Evolutionary conservation across 2,113 vertebrate genomes (phyloP).

Genomic region (Camelus dromedarius): DNA sequence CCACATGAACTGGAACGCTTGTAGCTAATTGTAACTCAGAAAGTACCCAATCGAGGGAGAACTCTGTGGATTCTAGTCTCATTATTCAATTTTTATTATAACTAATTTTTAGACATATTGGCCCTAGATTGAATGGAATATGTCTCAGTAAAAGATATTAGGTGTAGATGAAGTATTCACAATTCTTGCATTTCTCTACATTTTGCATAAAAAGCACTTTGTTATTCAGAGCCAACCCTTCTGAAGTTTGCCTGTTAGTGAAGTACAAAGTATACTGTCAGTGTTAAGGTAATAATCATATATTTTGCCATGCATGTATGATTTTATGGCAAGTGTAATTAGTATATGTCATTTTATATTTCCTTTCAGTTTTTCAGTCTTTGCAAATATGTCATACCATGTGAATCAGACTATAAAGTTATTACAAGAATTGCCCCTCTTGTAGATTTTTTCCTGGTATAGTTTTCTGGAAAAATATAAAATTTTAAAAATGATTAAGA

Average conservation of each 20-base stretch:
- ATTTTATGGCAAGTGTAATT: conserved; percentile 6
- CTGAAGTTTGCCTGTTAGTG: neutral
- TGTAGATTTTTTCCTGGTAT: neutral
- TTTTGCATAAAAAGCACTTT: conserved; percentile 58
- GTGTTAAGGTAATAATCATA: neutral
- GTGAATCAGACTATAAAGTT: neutral
- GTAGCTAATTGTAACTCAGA: neutral
- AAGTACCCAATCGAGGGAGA: neutral
- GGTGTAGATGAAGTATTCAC: conserved; percentile 17
- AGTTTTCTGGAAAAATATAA: conserved; percentile 25
- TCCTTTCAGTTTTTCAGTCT: conserved; percentile 5
- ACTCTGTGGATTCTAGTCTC: neutral
- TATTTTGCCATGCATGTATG: conserved; percentile 21
- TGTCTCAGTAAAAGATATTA: neutral
- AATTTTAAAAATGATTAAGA: neutral
- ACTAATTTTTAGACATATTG: conserved; percentile 23
- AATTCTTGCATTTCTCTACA: conserved; percentile 49
- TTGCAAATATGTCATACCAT: conserved; percentile 17
- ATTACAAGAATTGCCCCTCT: conserved; percentile 10
- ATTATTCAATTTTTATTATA: conserved; percentile 9
- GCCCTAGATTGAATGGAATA: neutral
- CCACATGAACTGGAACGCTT: neutral
- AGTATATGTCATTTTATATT: conserved; percentile 37
- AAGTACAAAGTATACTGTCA: neutral
- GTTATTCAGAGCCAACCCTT: conserved; percentile 8